Percentiles rank a stretch among this genome's conserved stretches.
phyloP scores from a whole-genome alignment of 2,113 vertebrate genomes.

The Glaucidium brasilianum region DNA sequence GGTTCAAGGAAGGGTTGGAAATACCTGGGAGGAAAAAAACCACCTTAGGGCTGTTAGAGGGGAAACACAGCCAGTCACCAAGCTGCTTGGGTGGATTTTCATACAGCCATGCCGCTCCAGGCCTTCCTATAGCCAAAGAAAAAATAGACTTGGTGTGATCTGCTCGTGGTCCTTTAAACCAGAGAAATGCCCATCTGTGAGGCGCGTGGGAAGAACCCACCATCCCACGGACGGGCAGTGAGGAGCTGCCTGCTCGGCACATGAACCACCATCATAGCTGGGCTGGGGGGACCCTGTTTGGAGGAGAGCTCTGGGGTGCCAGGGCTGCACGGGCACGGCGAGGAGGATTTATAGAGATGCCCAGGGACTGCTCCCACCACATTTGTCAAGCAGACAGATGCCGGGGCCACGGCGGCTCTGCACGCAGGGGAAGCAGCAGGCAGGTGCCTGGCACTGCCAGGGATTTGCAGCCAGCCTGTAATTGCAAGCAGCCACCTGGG shows the following conservation, averaged over 20 bases:
- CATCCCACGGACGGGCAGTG: background rate
- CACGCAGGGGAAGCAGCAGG: background rate
- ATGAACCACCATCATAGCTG: fast-evolving
- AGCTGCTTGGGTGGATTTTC: background rate
- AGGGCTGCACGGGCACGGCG: fast-evolving
- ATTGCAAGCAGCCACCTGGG: background rate
- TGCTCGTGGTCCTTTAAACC: background rate
- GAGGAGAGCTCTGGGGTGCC: background rate
- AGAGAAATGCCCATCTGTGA: background rate
- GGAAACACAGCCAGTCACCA: background rate
- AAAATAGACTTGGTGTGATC: background rate
- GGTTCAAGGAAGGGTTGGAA: background rate
- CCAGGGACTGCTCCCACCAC: background rate
- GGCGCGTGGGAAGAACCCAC: background rate
- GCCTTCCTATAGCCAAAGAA: background rate
- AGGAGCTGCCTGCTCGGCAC: background rate
- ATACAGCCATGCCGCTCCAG: background rate
- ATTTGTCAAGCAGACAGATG: background rate
- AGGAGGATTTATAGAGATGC: background rate
- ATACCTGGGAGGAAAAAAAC: background rate
- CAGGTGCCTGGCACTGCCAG: background rate
- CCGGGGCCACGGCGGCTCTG: background rate
- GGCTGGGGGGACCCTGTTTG: background rate
- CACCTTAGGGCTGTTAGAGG: background rate
- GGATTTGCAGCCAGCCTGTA: background rate